Percentiles rank a stretch among this genome's conserved stretches.
These are phyloP conservation scores for Tupiocoris notatus DNA, from an alignment of 2,888 invertebrate species.

Conservation along the genomic window DNA sequence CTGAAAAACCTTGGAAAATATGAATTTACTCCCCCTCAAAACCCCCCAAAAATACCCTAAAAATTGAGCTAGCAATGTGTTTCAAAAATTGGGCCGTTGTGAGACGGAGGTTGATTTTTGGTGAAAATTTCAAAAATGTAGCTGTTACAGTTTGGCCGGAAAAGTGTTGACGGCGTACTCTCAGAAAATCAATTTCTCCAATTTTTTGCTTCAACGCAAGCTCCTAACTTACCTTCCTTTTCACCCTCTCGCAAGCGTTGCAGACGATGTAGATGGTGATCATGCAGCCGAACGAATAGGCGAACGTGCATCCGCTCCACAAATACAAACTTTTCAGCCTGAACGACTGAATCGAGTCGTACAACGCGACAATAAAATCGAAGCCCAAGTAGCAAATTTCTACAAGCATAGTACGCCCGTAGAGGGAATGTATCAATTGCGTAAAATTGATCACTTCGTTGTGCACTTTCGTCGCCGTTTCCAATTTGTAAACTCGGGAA, in stretches of 20 bases:
- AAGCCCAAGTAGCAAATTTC: constrained; percentile 27
- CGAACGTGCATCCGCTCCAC: constrained; percentile 21
- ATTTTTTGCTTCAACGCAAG: too few relatives aligned
- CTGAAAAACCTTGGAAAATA: too few relatives aligned
- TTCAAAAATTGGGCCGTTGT: too few relatives aligned
- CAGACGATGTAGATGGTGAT: constrained; percentile 25
- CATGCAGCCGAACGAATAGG: constrained; percentile 28
- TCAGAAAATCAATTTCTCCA: too few relatives aligned
- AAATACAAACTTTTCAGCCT: constrained; percentile 1
- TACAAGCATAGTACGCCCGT: constrained; percentile 23
- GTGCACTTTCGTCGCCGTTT: constrained; percentile 16
- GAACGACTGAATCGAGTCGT: constrained; percentile 24
- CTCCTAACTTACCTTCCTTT: constrained; percentile 12
- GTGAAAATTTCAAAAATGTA: too few relatives aligned
- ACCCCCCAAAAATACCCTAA: too few relatives aligned
- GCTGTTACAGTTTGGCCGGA: too few relatives aligned
- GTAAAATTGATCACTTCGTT: constrained; percentile 21
- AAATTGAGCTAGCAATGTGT: too few relatives aligned
- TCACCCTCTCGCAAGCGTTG: constrained; percentile 26
- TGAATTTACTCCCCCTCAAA: too few relatives aligned
- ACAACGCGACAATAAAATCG: constrained; percentile 34
- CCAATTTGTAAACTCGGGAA: constrained; percentile 6
- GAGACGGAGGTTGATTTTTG: too few relatives aligned
- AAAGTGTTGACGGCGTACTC: too few relatives aligned
- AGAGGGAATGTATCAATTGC: constrained; percentile 4